phyloP scores from a whole-genome alignment of 2,797 vertebrate species.

The Podarcis lilfordi region DNA sequence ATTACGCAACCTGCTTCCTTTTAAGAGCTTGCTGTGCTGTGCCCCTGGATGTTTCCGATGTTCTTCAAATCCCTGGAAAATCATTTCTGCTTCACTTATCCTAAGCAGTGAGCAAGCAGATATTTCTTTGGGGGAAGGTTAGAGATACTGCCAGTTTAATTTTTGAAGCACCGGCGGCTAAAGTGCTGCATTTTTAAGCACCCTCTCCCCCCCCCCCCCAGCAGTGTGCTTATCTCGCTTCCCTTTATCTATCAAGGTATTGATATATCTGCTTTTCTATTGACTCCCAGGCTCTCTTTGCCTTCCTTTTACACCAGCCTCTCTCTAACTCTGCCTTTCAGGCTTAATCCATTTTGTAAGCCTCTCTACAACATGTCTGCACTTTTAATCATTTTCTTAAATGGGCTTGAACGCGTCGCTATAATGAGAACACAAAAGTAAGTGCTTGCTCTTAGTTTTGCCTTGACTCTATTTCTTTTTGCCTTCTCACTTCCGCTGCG shows the following conservation, averaged over 20 bases:
- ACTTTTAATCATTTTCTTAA: conserved; percentile 8
- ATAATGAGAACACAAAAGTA: conserved; percentile 9
- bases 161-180: background rate
- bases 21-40: background rate
- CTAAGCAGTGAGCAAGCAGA: background rate
- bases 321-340: conserved; percentile 20
- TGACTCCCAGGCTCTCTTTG: conserved; percentile 18
- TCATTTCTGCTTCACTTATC: conserved; percentile 16
- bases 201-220: background rate
- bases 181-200: background rate
- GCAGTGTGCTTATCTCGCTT: background rate
- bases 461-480: background rate
- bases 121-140: conserved; percentile 3
- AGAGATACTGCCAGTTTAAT: conserved; percentile 3
- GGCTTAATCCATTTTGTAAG: conserved; percentile 30
- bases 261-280: conserved; percentile 13
- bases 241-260: conserved; percentile 6
- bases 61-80: background rate
- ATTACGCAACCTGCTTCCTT: background rate
- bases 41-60: conserved; percentile 3
- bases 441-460: background rate
- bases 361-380: background rate
- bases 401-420: conserved; percentile 3
- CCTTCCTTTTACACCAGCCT: conserved; percentile 17
- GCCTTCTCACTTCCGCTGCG: background rate